Percentiles rank a stretch among this genome's conserved stretches.
These are phyloP conservation scores for Geopemphigus sp. DNA, from an alignment of 1,140 invertebrate species.

Conservation along the genomic window DNA sequence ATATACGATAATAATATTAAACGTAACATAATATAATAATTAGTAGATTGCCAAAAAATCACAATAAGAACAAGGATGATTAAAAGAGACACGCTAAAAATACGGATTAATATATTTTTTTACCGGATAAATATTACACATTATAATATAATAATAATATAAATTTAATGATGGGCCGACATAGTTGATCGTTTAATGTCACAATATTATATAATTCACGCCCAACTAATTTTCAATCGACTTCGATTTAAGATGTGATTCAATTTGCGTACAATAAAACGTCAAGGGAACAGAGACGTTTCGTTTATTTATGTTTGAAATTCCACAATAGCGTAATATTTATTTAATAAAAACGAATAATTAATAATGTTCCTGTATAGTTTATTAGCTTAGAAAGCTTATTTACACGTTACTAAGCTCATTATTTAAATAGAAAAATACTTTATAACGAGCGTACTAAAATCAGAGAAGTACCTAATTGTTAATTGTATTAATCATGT, in stretches of 20 bases:
- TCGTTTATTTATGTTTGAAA: no score
- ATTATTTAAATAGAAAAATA: slow-evolving; percentile 10
- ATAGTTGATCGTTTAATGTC: neutral
- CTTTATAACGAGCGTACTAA: slow-evolving; percentile 26
- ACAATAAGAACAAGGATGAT: slow-evolving; percentile 18
- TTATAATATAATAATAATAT: slow-evolving; percentile 3
- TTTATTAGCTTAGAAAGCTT: slow-evolving; percentile 35
- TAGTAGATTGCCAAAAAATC: slow-evolving; percentile 17
- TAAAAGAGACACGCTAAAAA: slow-evolving; percentile 3
- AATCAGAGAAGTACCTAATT: slow-evolving; percentile 14
- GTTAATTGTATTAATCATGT: no score
- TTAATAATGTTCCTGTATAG: slow-evolving; percentile 39
- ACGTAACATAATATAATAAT: slow-evolving; percentile 10
- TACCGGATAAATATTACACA: slow-evolving; percentile 19
- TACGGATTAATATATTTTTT: slow-evolving; percentile 19
- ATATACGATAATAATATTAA: slow-evolving; percentile 18
- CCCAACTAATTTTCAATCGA: neutral
- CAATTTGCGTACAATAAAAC: no score
- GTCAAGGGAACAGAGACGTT: no score
- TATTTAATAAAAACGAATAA: slow-evolving; percentile 13
- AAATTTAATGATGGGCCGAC: neutral
- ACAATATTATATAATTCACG: neutral
- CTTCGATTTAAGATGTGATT: no score
- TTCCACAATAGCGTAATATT: neutral
- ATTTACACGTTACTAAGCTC: slow-evolving; percentile 41